A percentile compares a stretch with the other conserved stretches of the same genome.
phyloP scores from a whole-genome alignment of 2,113 vertebrate species.

The Pogonocichla stellata region DNA sequence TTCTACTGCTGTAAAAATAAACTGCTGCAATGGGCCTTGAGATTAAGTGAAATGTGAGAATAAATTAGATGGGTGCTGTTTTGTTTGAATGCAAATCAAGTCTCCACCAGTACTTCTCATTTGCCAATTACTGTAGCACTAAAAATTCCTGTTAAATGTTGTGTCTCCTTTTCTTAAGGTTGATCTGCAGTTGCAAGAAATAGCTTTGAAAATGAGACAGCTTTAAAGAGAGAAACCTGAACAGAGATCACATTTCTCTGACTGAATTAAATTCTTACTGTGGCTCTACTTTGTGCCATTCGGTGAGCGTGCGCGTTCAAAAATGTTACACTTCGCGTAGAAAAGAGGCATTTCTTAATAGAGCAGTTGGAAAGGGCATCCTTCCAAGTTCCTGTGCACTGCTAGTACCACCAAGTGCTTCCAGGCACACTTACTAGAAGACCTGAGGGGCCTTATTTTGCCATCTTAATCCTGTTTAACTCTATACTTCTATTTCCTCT shows the following conservation, averaged over 20 bases:
- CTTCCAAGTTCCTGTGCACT: neutral
- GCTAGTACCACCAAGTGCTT: neutral
- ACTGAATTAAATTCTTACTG: conserved; percentile 12
- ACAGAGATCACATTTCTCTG: neutral
- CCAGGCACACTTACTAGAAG: neutral
- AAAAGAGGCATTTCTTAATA: neutral
- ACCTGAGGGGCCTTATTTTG: neutral
- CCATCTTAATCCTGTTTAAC: neutral
- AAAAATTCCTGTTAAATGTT: neutral
- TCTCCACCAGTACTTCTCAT: neutral
- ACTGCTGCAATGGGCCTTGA: neutral
- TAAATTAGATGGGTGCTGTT: neutral
- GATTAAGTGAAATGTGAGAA: neutral
- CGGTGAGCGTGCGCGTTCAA: rapidly evolving
- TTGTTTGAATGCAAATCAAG: neutral
- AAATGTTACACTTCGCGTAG: neutral
- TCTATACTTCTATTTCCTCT: neutral
- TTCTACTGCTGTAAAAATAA: neutral
- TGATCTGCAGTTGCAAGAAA: neutral
- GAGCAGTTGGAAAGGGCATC: neutral
- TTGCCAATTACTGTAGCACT: neutral
- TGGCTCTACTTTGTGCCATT: neutral
- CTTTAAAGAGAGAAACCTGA: neutral
- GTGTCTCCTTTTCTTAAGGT: neutral
- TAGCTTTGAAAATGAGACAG: conserved; percentile 11